phyloP scores from a whole-genome alignment of 2,797 vertebrate genomes.

The Rousettus madagascariensis region DNA sequence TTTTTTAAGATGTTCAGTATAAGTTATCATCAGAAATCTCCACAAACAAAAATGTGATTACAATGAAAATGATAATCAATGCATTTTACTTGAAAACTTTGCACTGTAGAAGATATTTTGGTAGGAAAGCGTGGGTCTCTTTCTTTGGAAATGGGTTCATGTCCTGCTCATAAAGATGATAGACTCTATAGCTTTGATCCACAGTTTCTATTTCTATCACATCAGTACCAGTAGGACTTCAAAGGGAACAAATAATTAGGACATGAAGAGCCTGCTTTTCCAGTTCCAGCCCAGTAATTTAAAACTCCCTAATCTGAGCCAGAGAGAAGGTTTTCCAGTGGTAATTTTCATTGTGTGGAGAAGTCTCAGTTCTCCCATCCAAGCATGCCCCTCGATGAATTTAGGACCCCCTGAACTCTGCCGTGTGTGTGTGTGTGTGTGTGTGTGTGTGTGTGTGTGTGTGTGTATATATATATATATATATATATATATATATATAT shows the following conservation, averaged over 20 bases:
- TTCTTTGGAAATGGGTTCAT: constrained; percentile 54
- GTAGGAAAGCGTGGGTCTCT: neutral
- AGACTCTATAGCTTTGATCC: constrained; percentile 65
- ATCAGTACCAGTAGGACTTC: constrained; percentile 66
- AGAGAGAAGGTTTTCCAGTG: neutral
- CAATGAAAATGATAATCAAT: neutral
- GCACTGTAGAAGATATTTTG: neutral
- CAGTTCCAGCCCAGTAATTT: constrained; percentile 44
- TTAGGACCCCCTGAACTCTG: neutral
- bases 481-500: too few species aligned
- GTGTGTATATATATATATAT: neutral
- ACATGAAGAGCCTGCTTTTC: constrained; percentile 34
- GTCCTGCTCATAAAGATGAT: constrained; percentile 31
- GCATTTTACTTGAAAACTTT: neutral
- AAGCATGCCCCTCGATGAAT: neutral
- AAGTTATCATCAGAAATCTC: neutral
- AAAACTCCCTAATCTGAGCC: neutral
- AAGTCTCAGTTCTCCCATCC: neutral
- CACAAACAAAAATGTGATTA: neutral
- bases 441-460: neutral
- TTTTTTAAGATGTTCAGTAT: neutral
- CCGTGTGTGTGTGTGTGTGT: neutral
- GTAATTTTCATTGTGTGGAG: neutral
- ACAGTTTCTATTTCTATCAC: constrained; percentile 66
- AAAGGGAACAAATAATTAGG: constrained; percentile 68